Evolutionary conservation across 2,113 vertebrate species (phyloP).

Genomic region (Ceyx cyanopectus): DNA sequence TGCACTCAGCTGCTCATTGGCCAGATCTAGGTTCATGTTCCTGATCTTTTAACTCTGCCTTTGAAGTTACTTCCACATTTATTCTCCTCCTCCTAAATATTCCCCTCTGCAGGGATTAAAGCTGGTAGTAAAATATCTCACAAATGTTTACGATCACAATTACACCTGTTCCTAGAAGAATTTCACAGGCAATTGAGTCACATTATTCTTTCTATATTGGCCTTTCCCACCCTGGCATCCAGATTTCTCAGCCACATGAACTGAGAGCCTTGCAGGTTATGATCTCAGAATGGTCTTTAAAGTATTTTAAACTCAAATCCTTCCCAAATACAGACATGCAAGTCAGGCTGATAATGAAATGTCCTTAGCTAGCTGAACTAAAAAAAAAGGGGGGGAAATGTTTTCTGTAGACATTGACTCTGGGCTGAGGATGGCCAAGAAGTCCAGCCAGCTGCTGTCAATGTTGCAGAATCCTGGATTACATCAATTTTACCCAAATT

Average conservation of each 20-base stretch:
- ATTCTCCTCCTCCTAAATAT: constrained; percentile 5
- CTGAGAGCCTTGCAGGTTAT: background rate
- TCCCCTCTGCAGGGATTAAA: constrained; percentile 42
- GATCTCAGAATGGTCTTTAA: background rate
- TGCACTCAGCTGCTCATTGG: background rate
- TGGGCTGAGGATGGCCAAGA: background rate
- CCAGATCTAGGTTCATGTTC: background rate
- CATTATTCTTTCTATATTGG: constrained; percentile 18
- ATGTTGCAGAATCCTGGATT: background rate
- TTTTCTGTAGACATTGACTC: background rate
- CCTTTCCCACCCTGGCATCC: constrained; percentile 2
- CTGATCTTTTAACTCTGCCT: background rate
- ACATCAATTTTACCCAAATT: constrained; percentile 34
- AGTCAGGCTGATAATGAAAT: background rate
- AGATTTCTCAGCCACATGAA: background rate
- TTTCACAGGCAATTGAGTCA: constrained; percentile 62
- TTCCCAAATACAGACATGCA: background rate
- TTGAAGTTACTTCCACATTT: constrained; percentile 37
- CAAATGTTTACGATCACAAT: constrained; percentile 51
- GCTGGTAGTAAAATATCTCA: constrained; percentile 32
- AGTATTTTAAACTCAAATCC: background rate
- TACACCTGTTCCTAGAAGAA: constrained; percentile 65
- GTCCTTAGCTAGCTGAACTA: background rate
- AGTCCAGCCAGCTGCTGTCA: background rate
- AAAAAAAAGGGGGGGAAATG: background rate